Evolutionary conservation across 1,140 invertebrate genomes (phyloP).

Genomic region (Zaprionus davidi): DNA sequence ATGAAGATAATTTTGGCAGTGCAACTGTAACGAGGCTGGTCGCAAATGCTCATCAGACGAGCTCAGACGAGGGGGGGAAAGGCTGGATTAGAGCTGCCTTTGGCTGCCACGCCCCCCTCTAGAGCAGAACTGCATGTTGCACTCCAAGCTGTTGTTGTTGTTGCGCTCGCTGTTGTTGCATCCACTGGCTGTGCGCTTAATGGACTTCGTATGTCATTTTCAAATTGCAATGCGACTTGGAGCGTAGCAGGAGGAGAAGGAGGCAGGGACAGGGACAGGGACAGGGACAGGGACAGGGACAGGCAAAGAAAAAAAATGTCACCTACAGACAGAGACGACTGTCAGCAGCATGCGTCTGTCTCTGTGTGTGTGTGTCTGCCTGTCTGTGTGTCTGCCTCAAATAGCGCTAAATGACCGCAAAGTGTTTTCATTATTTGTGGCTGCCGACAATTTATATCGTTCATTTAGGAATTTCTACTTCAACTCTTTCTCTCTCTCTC

Average conservation of each 20-base stretch:
- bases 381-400: constrained; percentile 61
- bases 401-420: constrained; percentile 82
- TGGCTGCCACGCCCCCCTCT: constrained; percentile 20
- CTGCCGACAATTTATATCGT: constrained; percentile 83
- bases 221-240: constrained; percentile 80
- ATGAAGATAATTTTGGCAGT: constrained; percentile 62
- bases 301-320: constrained; percentile 69
- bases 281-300: neutral
- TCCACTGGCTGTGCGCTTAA: constrained; percentile 71
- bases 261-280: neutral
- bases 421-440: constrained; percentile 83
- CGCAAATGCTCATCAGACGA: constrained; percentile 47
- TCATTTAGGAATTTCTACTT: constrained; percentile 76
- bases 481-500: neutral
- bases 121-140: neutral
- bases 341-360: constrained; percentile 57
- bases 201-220: constrained; percentile 83
- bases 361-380: neutral
- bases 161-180: constrained; percentile 55
- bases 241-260: constrained; percentile 29
- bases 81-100: constrained; percentile 45
- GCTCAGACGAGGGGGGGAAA: neutral
- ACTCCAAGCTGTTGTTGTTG: neutral
- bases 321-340: constrained; percentile 64
- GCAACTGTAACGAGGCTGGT: constrained; percentile 53